Conservation (phyloP, 2,797 vertebrate genomes). For the Miichthys miiuy region DNA sequence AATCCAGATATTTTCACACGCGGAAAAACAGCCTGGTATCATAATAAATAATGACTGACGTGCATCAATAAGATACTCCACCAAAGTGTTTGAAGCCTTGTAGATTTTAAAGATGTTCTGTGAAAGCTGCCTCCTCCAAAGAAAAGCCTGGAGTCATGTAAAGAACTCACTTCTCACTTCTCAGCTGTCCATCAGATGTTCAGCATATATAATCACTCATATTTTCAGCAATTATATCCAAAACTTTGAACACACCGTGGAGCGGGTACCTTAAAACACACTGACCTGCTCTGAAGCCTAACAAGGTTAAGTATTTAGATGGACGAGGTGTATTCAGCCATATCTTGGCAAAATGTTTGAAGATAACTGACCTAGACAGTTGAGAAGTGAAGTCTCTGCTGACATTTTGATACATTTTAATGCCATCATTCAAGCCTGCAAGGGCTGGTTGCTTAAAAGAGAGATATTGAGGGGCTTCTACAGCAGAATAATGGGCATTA, state of each 20-base stretch:
- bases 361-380: background rate
- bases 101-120: too few species aligned
- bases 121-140: too few species aligned
- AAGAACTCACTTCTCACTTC: background rate
- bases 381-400: background rate
- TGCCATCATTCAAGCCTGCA: background rate
- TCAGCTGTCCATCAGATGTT: background rate
- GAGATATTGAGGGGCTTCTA: slow-evolving; percentile 2
- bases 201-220: background rate
- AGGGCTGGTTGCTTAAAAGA: background rate
- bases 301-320: background rate
- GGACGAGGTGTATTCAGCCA: background rate
- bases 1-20: slow-evolving; percentile 28
- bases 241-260: background rate
- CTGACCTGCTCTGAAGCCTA: background rate
- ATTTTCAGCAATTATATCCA: background rate
- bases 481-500: slow-evolving; percentile 28
- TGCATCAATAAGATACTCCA: background rate
- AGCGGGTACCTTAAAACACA: background rate
- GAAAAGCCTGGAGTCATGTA: too few species aligned
- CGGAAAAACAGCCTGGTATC: background rate
- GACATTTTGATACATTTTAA: slow-evolving; percentile 15
- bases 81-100: background rate
- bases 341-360: background rate
- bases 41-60: background rate